Conservation (phyloP, 2,888 invertebrate species). For the Diarsia brunnea region DNA sequence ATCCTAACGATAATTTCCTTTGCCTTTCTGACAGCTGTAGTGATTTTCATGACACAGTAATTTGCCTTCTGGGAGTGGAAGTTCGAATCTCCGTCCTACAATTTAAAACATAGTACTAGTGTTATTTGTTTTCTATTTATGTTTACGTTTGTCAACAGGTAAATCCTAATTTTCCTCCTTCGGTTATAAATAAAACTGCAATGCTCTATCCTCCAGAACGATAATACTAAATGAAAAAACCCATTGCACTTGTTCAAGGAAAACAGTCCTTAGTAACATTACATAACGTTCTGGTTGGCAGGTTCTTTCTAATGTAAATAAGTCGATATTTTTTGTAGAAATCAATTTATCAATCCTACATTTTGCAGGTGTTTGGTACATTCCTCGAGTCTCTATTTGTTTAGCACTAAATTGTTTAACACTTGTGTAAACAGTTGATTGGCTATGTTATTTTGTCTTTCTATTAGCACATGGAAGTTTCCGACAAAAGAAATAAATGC, state of each 20-base stretch:
- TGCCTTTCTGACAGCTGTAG: background rate
- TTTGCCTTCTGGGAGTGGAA: too few relatives aligned
- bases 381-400: conserved; percentile 15
- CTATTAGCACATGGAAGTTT: conserved; percentile 5
- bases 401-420: conserved; percentile 7
- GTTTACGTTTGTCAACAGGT: conserved; percentile 19
- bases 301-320: background rate
- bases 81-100: background rate
- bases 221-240: background rate
- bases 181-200: conserved; percentile 27
- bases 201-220: background rate
- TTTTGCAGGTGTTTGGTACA: conserved; percentile 16
- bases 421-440: background rate
- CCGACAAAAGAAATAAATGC: background rate
- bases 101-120: background rate
- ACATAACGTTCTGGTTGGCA: conserved; percentile 2
- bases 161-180: conserved; percentile 13
- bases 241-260: background rate
- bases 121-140: background rate
- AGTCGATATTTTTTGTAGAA: background rate
- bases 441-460: background rate
- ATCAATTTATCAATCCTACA: conserved; percentile 2
- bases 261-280: background rate
- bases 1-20: background rate
- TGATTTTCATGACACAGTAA: background rate